Conservation (phyloP, 2,888 invertebrate genomes). For the Zhuqinia jingwanae region DNA sequence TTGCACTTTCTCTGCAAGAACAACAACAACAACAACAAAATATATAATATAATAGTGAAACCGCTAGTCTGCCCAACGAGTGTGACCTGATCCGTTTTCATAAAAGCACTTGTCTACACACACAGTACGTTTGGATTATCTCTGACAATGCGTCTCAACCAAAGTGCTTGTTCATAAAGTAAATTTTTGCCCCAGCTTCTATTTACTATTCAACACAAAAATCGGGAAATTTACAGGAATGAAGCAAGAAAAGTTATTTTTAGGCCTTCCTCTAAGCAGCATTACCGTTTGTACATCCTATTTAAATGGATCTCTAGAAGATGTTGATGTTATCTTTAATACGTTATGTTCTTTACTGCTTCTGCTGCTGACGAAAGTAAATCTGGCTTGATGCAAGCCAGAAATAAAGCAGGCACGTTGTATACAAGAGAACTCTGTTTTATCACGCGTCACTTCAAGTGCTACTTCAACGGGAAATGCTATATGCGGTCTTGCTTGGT, state of each 20-base stretch:
- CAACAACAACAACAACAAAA: too few species aligned
- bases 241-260: constrained; percentile 43
- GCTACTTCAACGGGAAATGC: constrained; percentile 48
- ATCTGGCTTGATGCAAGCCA: constrained; percentile 42
- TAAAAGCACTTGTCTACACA: constrained; percentile 5
- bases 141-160: too few species aligned
- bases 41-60: too few species aligned
- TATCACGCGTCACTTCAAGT: constrained; percentile 64
- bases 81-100: constrained; percentile 9
- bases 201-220: constrained; percentile 20
- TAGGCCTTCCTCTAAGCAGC: constrained; percentile 25
- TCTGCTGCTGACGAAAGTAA: constrained; percentile 47
- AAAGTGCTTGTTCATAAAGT: neutral
- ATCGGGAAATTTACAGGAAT: neutral
- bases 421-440: constrained; percentile 45
- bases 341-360: neutral
- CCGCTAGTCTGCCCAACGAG: too few species aligned
- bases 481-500: constrained; percentile 43
- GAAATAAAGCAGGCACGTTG: constrained; percentile 24
- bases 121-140: too few species aligned
- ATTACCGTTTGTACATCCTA: constrained; percentile 8
- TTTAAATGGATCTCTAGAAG: constrained; percentile 36
- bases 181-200: neutral
- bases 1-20: too few species aligned
- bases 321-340: constrained; percentile 41